Evolutionary conservation across 2,888 invertebrate species (phyloP), one percentile per base, ranked within the genome.

Genomic region (Neocrepidodera transversa): DNA sequence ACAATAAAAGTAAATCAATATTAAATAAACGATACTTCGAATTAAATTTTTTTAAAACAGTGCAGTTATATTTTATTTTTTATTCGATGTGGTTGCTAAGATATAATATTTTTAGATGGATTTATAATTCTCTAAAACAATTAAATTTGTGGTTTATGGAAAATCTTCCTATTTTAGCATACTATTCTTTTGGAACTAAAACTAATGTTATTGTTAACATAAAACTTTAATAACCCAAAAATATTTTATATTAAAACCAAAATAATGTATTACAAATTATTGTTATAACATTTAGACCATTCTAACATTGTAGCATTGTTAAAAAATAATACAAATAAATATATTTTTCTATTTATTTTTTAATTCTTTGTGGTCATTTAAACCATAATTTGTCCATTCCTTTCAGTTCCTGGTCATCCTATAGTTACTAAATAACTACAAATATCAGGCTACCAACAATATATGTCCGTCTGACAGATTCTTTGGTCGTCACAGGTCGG

Each of bases 161-260:
- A 65, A 83, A 87, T 52, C 87, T 86, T 70, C 92, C 92, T 0
- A 87, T 87, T 66, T 69, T 91, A 38, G 89, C 89, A 0, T 87
- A 87, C 76, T 84, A 84, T 70, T 82, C 80, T 32, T 90, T 84
- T 72, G 91, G 91, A 2, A 82, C 81, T 2, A 82, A 81, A 61
- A 76, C 17, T 23, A 47, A 83, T n/a, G 84, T 89, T 0, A 79
- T 85, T 48, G 85, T 89, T 28, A 53, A 45, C 32, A 38, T 58
- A 45, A 58, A 47, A 26, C 13, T 58, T 26, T 54, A 43, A 42
- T 23, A 23, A 5, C 23, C 23, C 4, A 23, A 23, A 6, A 23
- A 23, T n/a, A n/a, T n/a, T n/a, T n/a, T n/a, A n/a, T n/a, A n/a
- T n/a, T 26, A 8, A 8, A 26, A 26, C 5, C 6, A 26, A 6